These are phyloP conservation scores for Hippopotamyrus pictus DNA, from an alignment of 2,797 vertebrate species.

Conservation along the genomic window DNA sequence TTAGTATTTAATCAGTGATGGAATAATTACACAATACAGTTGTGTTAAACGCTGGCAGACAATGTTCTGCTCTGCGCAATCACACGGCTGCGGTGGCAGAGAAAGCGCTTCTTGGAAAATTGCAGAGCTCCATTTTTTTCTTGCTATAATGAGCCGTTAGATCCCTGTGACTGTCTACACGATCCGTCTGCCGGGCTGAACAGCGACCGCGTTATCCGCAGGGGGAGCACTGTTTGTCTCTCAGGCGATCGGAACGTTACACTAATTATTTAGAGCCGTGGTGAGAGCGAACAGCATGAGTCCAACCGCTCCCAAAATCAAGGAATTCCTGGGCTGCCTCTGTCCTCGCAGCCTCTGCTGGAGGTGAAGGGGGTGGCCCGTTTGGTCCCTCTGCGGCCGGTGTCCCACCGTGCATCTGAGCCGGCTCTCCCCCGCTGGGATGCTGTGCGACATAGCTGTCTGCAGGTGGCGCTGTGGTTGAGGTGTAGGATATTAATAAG, in stretches of 20 bases:
- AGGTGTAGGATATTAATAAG: background rate
- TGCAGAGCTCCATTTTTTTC: conserved; percentile 40
- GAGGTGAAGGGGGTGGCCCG: background rate
- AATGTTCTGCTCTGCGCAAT: conserved; percentile 57
- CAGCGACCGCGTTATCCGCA: conserved; percentile 7
- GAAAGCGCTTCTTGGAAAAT: conserved; percentile 49
- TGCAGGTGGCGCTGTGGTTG: conserved; percentile 3
- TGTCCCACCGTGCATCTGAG: background rate
- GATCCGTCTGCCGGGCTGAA: conserved; percentile 27
- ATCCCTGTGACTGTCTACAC: conserved; percentile 5
- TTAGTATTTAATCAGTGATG: conserved; percentile 50
- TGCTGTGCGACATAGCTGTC: background rate
- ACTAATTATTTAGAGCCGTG: conserved; percentile 50
- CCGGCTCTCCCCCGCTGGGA: background rate
- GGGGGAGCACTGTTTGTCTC: conserved; percentile 18
- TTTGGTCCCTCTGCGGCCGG: background rate
- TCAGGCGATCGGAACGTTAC: conserved; percentile 37
- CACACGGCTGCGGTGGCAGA: conserved; percentile 53
- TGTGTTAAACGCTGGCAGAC: conserved; percentile 50
- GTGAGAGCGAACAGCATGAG: conserved; percentile 47
- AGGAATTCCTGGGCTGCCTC: conserved; percentile 8
- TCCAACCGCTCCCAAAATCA: conserved; percentile 41
- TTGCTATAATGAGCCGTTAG: conserved; percentile 36
- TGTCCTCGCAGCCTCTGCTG: background rate
- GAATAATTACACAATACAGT: conserved; percentile 67